Percentiles rank a stretch among this genome's conserved stretches.
These are phyloP conservation scores for Dallia pectoralis DNA, from an alignment of 2,797 vertebrate genomes.

Conservation along the genomic window DNA sequence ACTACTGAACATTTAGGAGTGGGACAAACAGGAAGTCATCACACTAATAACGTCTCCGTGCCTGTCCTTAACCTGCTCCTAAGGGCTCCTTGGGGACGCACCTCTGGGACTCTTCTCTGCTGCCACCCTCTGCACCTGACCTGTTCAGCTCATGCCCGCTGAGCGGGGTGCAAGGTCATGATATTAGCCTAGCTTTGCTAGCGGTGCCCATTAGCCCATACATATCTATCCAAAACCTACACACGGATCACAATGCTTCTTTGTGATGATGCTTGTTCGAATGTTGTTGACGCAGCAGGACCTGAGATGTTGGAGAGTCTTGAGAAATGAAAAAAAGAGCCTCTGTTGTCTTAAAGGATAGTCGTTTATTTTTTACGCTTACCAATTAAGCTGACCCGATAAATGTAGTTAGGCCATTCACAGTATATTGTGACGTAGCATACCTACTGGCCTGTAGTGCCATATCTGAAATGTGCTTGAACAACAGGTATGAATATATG, in stretches of 20 bases:
- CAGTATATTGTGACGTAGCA: background rate
- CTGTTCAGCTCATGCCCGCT: background rate
- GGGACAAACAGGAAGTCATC: background rate
- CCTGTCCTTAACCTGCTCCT: background rate
- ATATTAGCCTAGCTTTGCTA: background rate
- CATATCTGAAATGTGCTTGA: background rate
- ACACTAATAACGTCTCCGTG: slow-evolving; percentile 27
- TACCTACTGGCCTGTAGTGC: background rate
- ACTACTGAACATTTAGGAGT: slow-evolving; percentile 64
- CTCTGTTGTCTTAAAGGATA: background rate
- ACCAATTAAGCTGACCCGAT: background rate
- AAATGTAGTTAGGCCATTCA: background rate
- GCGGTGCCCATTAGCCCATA: background rate
- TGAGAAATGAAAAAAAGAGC: background rate
- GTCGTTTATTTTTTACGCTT: background rate
- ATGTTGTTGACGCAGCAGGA: slow-evolving; percentile 11
- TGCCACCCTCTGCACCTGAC: background rate
- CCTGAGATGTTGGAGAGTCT: background rate
- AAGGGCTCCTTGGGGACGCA: no score
- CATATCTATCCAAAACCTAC: background rate
- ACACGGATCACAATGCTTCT: slow-evolving; percentile 11
- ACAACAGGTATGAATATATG: slow-evolving; percentile 1
- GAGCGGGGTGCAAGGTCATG: slow-evolving; percentile 4
- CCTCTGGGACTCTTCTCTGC: background rate
- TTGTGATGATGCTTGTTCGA: slow-evolving; percentile 3